Base-by-base conservation (phyloP, 2,888 invertebrate species). In the Eumacrocentrus americanus region DNA sequence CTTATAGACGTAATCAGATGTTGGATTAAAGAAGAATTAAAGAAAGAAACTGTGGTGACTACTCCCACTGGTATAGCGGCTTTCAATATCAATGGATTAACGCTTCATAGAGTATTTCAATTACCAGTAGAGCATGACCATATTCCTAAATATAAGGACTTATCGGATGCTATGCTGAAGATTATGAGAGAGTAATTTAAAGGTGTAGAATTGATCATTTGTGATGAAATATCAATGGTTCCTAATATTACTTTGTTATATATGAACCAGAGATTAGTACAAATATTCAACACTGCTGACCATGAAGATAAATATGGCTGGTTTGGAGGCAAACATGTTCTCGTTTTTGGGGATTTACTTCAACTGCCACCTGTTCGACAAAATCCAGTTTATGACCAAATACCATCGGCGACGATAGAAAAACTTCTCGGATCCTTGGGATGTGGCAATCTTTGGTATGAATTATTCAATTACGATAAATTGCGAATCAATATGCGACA, bases 351-450 rank as follows among this genome's bases (percentile, higher is more conserved):
- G n/a, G n/a, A n/a, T n/a, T n/a, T n/a, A n/a, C n/a, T n/a, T n/a
- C n/a, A n/a, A n/a, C n/a, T n/a, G n/a, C n/a, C n/a, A n/a, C n/a
- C n/a, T n/a, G 73, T 73, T 20, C 66, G 64, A 47, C 69, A 73
- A 63, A 54, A 68, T 35, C 71, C 73, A 5, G 62, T 70, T 9
- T 76, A 69, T 57, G 61, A 67, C 42, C 63, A 68, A 62, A 58
- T 77, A 40, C 59, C 66, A 4, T 58, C 61, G 40, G 22, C 66
- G 25, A 65, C 70, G 55, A 61, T 62, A 20, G 55, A 68, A 22
- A 73, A 72, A 58, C 63, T 60, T 22, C 29, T 66, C 3, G 58
- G 61, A n/a, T 67, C 65, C 14, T 48, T 70, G 11, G 67, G 63
- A 46, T 62, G 57, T 6, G 57, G 63, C n/a, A 67, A 73, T 66